Evolutionary conservation across 2,797 vertebrate genomes (phyloP), one percentile per base, ranked within the genome.

Genomic region (Coranthus polyacanthus): DNA sequence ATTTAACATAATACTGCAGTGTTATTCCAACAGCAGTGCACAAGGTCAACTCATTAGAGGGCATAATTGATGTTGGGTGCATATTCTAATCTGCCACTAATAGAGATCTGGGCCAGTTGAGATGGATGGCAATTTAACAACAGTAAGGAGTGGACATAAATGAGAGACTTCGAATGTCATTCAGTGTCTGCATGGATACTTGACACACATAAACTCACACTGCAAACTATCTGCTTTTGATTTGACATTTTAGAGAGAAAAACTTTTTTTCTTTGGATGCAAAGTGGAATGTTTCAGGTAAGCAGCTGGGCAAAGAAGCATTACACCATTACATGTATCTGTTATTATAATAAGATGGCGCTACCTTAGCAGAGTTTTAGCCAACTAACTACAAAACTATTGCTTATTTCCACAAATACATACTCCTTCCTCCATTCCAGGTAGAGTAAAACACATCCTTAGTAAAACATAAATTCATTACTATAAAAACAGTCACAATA

Each of bases 41-140:
- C 84, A 84, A 78, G 85, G 86, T 89, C 85, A 84, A 52, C 81
- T 90, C 84, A 89, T 91, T 88, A 89, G 60, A 81, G 69, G 67
- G 59, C 67, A 81, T 86, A 84, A 85, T 77, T 87, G 72, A 86
- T 87, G 77, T 66, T 50, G 72, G 73, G 70, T 51, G 47, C 69
- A 51, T 57, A 79, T 72, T 53, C 45, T 39, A 67, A 75, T 68
- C 76, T 83, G 58, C 58, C 29, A 20, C 65, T 71, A 66, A 78
- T 60, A 73, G 68, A 75, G 69, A 76, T 76, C 18, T 56, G 47
- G 72, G 64, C 80, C 74, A 67, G 45, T 17, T 13, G n/a, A 26
- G 47, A 41, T 55, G 61, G 72, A 17, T 13, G 1, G 24, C 54
- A 72, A 67, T 84, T 75, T 75, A 72, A 55, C 62, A 64, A 73